Conservation (phyloP, 1,140 invertebrate species). For the Saccostrea glomerata region DNA sequence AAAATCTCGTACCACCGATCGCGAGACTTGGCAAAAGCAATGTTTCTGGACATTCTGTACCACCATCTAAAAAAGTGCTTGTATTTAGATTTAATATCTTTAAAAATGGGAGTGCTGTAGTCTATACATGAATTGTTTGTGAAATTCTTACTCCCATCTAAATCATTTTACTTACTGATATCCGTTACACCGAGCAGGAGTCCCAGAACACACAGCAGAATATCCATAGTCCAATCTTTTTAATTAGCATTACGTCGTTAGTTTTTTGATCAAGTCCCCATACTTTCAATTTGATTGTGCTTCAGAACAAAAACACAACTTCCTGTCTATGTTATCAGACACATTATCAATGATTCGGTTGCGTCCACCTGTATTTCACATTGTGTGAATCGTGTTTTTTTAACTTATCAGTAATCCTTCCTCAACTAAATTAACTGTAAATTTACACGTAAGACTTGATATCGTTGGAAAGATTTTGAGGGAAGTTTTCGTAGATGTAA, state of each 20-base stretch:
- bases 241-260: neutral
- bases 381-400: neutral
- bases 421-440: too few relatives aligned
- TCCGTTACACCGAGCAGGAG: neutral
- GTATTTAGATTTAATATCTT: neutral
- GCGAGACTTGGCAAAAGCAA: neutral
- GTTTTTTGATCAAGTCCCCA: neutral
- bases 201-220: neutral
- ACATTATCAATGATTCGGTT: neutral
- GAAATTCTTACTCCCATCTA: neutral
- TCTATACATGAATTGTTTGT: neutral
- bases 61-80: neutral
- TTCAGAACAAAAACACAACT: neutral
- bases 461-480: too few relatives aligned
- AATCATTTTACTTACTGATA: neutral
- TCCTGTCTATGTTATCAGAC: neutral
- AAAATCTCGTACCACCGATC: neutral
- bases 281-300: neutral
- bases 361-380: neutral
- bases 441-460: too few relatives aligned
- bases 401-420: too few relatives aligned
- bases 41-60: constrained; percentile 17
- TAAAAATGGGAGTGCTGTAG: neutral
- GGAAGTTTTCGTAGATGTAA: too few relatives aligned
- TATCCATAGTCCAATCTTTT: constrained; percentile 5